Base-by-base conservation (phyloP, 2,888 invertebrate genomes). In the Synergus japonicus region DNA sequence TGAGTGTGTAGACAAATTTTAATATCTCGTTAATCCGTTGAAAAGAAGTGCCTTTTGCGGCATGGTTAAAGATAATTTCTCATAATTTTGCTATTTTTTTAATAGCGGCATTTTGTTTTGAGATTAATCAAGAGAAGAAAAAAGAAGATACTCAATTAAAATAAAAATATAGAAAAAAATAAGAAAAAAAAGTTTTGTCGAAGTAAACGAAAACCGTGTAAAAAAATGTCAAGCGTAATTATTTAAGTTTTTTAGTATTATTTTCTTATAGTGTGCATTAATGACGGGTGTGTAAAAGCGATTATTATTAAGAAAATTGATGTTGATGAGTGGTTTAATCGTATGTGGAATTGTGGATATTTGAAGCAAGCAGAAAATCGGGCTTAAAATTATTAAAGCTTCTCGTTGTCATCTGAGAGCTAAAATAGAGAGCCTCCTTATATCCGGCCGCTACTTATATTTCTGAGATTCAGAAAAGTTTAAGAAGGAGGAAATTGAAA, bases 241-340 rank as follows among this genome's bases (percentile, higher is more conserved):
- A 73, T 54, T 73, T 73, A 73, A 73, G 73, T 73, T 54, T 73
- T 73, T 37, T 73, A 73, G 73, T 73, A 73, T 73, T 73, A 73
- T 73, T 73, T 73, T 73, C 73, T 73, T 37, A 73, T 44, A 46
- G 73, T 54, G 60, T 22, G 60, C 12, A 22, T 60, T 54, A 54
- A 60, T 60, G 54, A 73, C 54, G 54, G 73, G 37, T 73, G 73
- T 73, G n/a, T 73, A 54, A 54, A 54, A 73, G 73, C 73, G 73
- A 73, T 73, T 49, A 73, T 73, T 69, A 69, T 15, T 69, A 67
- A 44, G 22, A 54, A 22, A 54, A 54, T 49, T 29, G 49, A 37
- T 73, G 73, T 69, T 54, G 49, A 54, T 73, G 54, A 73, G 69
- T 49, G 69, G 44, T 8, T 49, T 49, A 22, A 46, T 46, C 69